Percentiles rank a stretch among this genome's conserved stretches.
Evolutionary conservation across 2,888 invertebrate species (phyloP).

Genomic region (Tetrapedia diversipes): DNA sequence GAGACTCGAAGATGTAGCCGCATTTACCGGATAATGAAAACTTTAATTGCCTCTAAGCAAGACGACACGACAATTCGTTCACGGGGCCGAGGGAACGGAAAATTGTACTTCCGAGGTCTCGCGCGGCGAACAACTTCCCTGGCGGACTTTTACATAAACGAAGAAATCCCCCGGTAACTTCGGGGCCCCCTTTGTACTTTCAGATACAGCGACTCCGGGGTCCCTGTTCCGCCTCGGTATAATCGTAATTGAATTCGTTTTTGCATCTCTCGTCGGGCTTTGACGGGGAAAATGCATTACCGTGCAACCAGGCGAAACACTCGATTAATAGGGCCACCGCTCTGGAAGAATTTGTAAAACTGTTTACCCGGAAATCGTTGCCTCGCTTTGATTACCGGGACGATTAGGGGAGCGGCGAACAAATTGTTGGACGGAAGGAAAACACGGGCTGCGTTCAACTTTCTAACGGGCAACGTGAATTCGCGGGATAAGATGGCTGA

Average conservation of each 20-base stretch:
- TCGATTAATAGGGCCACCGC: conserved; percentile 9
- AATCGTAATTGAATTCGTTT: conserved; percentile 53
- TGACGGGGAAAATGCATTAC: conserved; percentile 11
- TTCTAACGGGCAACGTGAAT: no score
- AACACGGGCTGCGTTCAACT: no score
- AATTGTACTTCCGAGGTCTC: conserved; percentile 34
- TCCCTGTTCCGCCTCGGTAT: background rate
- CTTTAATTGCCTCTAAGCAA: conserved; percentile 64
- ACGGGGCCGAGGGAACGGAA: conserved; percentile 19
- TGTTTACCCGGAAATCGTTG: background rate
- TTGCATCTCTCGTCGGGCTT: conserved; percentile 22
- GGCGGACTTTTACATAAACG: conserved; percentile 52
- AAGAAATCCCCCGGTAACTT: conserved; percentile 39
- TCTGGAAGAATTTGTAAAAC: background rate
- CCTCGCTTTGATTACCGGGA: background rate
- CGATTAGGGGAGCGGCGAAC: background rate
- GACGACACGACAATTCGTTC: conserved; percentile 51
- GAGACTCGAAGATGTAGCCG: conserved; percentile 40
- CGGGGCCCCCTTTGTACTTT: conserved; percentile 35
- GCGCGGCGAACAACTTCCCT: conserved; percentile 34
- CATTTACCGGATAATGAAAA: conserved; percentile 65
- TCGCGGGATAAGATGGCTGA: no score
- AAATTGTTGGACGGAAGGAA: no score
- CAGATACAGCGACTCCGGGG: conserved; percentile 17
- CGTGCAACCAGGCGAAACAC: background rate